Evolutionary conservation across 1,140 invertebrate species (phyloP), one percentile per base, ranked within the genome.

Genomic region (Drosophila tropicalis): DNA sequence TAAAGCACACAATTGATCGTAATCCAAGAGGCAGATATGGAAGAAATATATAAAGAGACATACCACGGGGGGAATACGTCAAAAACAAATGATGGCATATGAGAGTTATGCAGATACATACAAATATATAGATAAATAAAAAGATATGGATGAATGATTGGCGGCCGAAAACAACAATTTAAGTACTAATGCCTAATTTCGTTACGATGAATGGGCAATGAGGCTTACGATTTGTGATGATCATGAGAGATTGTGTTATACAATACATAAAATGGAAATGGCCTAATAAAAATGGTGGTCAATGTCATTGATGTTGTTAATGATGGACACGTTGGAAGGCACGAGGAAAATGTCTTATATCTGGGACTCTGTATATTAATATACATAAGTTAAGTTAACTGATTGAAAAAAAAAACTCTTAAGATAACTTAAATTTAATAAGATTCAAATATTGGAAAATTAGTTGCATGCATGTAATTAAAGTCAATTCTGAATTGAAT

Each of bases 1-100:
- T 67, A 80, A 78, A 77, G 74, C 77, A 90, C 76, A 82, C 85
- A 65, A 70, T 67, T 69, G 70, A 71, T 71, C 71, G 72, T 76
- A 82, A 80, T 83, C 82, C 82, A 81, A 83, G 75, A 69, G 65
- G 68, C 68, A 86, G 87, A 87, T 87, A 87, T 87, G 80, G 68
- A 87, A 89, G 56, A 85, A 62, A 85, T 64, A 77, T 78, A 67
- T 66, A 67, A 66, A 70, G 65, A 64, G 74, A 78, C 60, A 51
- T 51, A 51, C 44, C 44, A 22, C 34, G 9, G 3, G 9, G 19
- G 54, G 72, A 51, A 51, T 51, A 51, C 44, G 44, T 51, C 44
- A 51, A 51, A 51, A 51, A 44, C 41, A 44, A 44, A 7, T 44
- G 41, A 44, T 68, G 67, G 44, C 70, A 63, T 69, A 79, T 86